These are phyloP conservation scores for Chrysomallon squamiferum DNA, from an alignment of 1,140 invertebrate species.

Conservation along the genomic window DNA sequence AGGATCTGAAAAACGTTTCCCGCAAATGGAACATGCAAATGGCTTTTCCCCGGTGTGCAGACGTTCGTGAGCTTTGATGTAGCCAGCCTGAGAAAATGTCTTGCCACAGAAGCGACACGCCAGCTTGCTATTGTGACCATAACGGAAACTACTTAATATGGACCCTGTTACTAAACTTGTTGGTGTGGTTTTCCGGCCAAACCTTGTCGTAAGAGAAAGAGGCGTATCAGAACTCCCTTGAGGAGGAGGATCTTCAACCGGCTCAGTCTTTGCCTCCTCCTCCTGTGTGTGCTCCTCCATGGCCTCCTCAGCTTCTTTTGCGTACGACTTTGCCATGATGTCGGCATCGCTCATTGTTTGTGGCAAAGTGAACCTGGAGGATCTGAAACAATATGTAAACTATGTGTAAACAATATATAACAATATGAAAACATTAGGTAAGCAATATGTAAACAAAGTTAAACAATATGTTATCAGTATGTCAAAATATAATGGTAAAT, in stretches of 20 bases:
- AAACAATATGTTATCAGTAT: too few relatives aligned
- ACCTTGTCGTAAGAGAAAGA: slow-evolving; percentile 7
- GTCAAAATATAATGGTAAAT: too few relatives aligned
- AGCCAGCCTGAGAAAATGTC: slow-evolving; percentile 50
- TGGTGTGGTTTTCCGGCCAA: not conserved
- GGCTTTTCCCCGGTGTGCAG: slow-evolving; percentile 72
- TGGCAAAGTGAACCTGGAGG: too few relatives aligned
- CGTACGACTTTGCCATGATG: slow-evolving; percentile 38
- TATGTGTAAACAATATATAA: too few relatives aligned
- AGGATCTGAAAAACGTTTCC: slow-evolving; percentile 60
- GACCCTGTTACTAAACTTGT: slow-evolving; percentile 11
- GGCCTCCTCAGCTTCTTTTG: slow-evolving; percentile 7
- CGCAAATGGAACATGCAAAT: slow-evolving; percentile 62
- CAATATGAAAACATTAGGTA: too few relatives aligned
- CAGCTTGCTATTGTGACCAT: slow-evolving; percentile 34
- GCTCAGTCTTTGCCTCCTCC: slow-evolving; percentile 1
- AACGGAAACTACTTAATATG: slow-evolving; percentile 11
- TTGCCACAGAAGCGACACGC: slow-evolving; percentile 52
- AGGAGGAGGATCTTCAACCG: not conserved
- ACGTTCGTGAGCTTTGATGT: slow-evolving; percentile 66
- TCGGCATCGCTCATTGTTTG: slow-evolving; percentile 36
- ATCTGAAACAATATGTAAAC: too few relatives aligned
- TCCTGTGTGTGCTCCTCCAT: not conserved
- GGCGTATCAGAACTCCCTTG: not conserved
- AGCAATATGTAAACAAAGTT: too few relatives aligned